Evolutionary conservation across 2,113 vertebrate species (phyloP).

Genomic region (Rynchops niger): DNA sequence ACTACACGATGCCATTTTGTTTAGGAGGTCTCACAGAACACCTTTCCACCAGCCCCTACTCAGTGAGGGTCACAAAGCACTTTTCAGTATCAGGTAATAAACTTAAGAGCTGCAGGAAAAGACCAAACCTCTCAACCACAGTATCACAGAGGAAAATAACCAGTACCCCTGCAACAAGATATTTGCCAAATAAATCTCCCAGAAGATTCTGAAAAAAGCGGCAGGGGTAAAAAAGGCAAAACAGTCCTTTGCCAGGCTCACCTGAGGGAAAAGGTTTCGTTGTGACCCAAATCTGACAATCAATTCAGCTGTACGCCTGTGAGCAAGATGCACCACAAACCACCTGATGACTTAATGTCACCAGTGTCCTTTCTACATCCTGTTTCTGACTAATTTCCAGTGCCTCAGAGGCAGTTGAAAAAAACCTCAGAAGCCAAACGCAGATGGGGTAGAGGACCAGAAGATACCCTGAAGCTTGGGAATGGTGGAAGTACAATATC

Average conservation of each 20-base stretch:
- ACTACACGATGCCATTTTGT: not conserved
- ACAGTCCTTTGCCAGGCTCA: not conserved
- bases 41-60: not conserved
- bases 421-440: not conserved
- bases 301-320: not conserved
- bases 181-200: not conserved
- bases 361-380: constrained; percentile 34
- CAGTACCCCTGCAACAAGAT: not conserved
- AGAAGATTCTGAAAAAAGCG: not conserved
- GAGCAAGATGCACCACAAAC: constrained; percentile 27
- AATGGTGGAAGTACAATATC: not conserved
- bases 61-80: not conserved
- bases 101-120: not conserved
- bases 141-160: not conserved
- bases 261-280: not conserved
- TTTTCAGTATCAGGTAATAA: not conserved
- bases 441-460: not conserved
- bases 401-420: constrained; percentile 1
- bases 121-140: not conserved
- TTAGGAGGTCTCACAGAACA: not conserved
- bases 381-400: constrained; percentile 43
- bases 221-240: not conserved
- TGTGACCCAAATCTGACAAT: constrained; percentile 14
- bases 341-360: constrained; percentile 33
- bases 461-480: not conserved